phyloP scores from a whole-genome alignment of 2,797 vertebrate species.

The Karalla daura region DNA sequence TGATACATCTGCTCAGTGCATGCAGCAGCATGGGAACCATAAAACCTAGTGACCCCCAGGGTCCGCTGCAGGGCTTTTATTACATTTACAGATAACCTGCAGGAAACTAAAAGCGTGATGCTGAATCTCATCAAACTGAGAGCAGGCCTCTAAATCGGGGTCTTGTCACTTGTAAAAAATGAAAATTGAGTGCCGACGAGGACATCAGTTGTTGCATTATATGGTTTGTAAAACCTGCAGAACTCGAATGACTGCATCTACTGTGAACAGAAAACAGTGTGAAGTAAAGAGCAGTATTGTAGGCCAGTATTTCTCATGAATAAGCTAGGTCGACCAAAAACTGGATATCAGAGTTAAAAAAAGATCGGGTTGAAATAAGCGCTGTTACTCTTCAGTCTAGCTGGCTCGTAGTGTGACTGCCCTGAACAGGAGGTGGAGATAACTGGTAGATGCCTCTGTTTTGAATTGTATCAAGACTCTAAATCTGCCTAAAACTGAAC shows the following conservation, averaged over 20 bases:
- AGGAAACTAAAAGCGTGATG: not conserved
- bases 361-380: too few species aligned
- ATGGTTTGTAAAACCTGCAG: conserved; percentile 27
- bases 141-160: not conserved
- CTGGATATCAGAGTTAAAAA: too few species aligned
- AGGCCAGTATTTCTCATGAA: conserved; percentile 15
- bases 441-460: too few species aligned
- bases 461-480: too few species aligned
- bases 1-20: not conserved
- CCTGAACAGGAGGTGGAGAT: too few species aligned
- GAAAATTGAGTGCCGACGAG: conserved; percentile 23
- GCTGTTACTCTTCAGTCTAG: too few species aligned
- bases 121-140: conserved; percentile 2
- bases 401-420: too few species aligned
- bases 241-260: not conserved
- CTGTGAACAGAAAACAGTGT: not conserved
- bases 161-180: conserved; percentile 7
- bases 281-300: not conserved
- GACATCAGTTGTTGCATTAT: not conserved
- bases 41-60: not conserved
- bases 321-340: conserved; percentile 18
- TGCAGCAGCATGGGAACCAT: conserved; percentile 9
- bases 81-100: conserved; percentile 5
- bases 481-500: too few species aligned
- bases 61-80: not conserved